Base-by-base conservation (phyloP, 2,797 vertebrate genomes). In the Typhlichthys eigenmanni region DNA sequence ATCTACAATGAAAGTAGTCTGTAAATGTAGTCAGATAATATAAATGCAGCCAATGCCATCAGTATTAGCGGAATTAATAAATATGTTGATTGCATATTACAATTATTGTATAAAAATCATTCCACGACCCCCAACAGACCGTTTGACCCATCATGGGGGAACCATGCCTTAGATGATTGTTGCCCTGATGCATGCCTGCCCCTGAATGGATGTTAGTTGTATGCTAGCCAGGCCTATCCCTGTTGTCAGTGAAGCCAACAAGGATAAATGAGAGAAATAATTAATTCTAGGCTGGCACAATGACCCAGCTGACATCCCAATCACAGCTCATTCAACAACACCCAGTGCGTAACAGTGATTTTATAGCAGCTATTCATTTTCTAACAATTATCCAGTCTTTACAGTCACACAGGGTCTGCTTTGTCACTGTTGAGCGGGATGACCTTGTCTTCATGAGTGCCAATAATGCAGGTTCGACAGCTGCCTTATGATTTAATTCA, bases 331-430 rank as follows among this genome's bases (percentile, higher is more conserved):
- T 24, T 24, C 24, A 24, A 24, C 24, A 24, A 24, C 24, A 80
- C 71, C 74, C 62, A 85, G 84, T 87, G 77, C 80, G 47, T 60
- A 32, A 16, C 16, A 7, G 65, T 63, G 57, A 63, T 67, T 72
- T 66, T 56, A 69, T 57, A 19, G 57, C 48, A 2, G 60, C 55
- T 63, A 59, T 66, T 51, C 14, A 52, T 74, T 63, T 74, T 47
- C 64, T 69, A 54, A 67, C 72, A 46, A 58, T 50, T 48, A 48
- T 64, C 67, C 59, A 49, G 71, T 78, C 77, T 58, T 78, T 68
- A 63, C 38, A 0, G 4, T 64, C 74, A 72, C 24, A 71, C 68
- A 2, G 3, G 43, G 55, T 24, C n/a, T 10, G 0, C 66, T 72
- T 70, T 54, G 16, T 60, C 75, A 60, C 46, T 56, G 66, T 59